Evolutionary conservation across 2,888 invertebrate species (phyloP).

Genomic region (Agrotis clavis): DNA sequence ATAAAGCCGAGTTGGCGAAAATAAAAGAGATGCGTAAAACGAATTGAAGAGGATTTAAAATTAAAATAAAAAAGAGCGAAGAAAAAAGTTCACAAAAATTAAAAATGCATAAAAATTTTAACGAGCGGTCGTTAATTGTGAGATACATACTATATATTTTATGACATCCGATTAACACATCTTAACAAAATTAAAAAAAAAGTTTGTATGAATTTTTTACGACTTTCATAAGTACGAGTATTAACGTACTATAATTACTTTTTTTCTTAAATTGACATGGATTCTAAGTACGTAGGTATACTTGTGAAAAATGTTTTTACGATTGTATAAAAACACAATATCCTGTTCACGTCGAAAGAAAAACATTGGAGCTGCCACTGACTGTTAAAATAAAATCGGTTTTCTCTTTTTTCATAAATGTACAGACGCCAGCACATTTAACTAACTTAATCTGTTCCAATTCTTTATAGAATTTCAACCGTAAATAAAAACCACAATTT

Average conservation of each 20-base stretch:
- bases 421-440: too few relatives aligned
- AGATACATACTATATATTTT: constrained; percentile 38
- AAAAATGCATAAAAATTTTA: constrained; percentile 51
- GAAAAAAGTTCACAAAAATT: constrained; percentile 34
- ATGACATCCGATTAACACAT: constrained; percentile 42
- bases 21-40: constrained; percentile 6
- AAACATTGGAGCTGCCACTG: neutral
- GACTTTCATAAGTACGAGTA: constrained; percentile 28
- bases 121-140: constrained; percentile 47
- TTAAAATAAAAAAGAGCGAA: constrained; percentile 21
- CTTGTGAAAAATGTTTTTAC: constrained; percentile 22
- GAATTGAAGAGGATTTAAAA: constrained; percentile 20
- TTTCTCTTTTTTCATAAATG: too few relatives aligned
- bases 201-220: constrained; percentile 22
- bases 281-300: neutral
- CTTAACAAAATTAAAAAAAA: constrained; percentile 36
- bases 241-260: constrained; percentile 1
- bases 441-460: too few relatives aligned
- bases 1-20: neutral
- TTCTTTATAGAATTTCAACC: too few relatives aligned
- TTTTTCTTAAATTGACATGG: constrained; percentile 1
- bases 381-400: too few relatives aligned
- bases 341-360: neutral
- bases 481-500: too few relatives aligned
- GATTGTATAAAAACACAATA: neutral